Percentiles rank a stretch among this genome's conserved stretches.
Evolutionary conservation across 2,797 vertebrate species (phyloP).

Genomic region (Scyliorhinus canicula): DNA sequence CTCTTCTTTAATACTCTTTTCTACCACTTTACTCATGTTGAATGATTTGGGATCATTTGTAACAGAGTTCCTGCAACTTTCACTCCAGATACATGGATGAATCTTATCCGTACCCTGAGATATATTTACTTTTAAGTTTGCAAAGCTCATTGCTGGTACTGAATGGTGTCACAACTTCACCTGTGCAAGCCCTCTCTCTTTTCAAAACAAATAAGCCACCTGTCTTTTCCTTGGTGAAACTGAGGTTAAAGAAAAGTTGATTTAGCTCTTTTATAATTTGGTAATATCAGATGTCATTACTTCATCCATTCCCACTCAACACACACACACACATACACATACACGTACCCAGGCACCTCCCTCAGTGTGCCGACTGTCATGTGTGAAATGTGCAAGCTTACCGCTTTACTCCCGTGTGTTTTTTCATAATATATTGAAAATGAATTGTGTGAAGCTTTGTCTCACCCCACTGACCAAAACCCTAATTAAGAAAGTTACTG

Average conservation of each 20-base stretch:
- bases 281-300: not conserved
- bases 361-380: not conserved
- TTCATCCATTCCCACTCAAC: not conserved
- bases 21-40: not conserved
- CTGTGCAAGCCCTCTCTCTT: not conserved
- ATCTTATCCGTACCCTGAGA: not conserved
- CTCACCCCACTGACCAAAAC: not conserved
- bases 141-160: not conserved
- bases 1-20: not conserved
- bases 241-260: not conserved
- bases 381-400: not conserved
- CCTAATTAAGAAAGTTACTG: not conserved
- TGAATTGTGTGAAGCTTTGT: not conserved
- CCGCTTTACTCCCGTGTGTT: not conserved
- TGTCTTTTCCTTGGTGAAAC: not conserved
- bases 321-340: not conserved
- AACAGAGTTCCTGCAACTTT: not conserved
- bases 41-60: not conserved
- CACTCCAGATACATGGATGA: not conserved
- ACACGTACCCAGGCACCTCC: not conserved
- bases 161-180: not conserved
- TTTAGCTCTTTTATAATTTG: not conserved
- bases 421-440: slow-evolving; percentile 2
- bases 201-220: not conserved
- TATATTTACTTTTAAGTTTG: not conserved